These are phyloP conservation scores for Mormoops blainvillei DNA, from an alignment of 2,113 vertebrate species.

Conservation along the genomic window DNA sequence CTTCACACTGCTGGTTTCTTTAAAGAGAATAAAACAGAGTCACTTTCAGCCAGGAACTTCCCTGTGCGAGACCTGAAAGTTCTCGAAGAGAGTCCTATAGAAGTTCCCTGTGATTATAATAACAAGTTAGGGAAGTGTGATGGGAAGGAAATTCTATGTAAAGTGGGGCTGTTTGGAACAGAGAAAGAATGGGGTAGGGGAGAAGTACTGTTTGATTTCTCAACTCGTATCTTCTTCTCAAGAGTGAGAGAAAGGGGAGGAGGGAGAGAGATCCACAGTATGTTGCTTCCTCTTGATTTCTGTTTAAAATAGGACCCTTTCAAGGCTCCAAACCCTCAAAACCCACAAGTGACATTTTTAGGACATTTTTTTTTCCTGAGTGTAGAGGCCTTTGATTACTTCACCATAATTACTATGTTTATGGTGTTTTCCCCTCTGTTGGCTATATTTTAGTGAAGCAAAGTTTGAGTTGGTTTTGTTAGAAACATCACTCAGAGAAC, in stretches of 20 bases:
- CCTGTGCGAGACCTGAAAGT: background rate
- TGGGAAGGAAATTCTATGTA: background rate
- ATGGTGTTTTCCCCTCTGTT: background rate
- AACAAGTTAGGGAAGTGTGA: background rate
- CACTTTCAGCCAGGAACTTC: background rate
- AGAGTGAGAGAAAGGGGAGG: background rate
- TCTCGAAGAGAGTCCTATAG: background rate
- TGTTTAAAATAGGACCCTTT: constrained; percentile 50
- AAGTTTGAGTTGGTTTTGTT: constrained; percentile 60
- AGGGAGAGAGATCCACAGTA: background rate
- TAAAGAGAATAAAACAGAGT: background rate
- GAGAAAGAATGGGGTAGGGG: accelerated
- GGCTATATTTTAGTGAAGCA: constrained; percentile 61
- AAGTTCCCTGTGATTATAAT: background rate
- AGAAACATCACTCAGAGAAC: constrained; percentile 40
- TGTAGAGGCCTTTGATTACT: constrained; percentile 62
- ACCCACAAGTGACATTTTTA: constrained; percentile 70
- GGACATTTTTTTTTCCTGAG: constrained; percentile 40
- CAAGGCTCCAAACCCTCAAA: constrained; percentile 45
- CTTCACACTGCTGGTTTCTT: constrained; percentile 9
- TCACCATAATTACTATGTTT: constrained; percentile 66
- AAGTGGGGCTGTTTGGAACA: background rate
- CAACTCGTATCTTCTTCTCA: background rate
- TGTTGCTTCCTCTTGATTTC: background rate
- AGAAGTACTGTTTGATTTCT: background rate